Evolutionary conservation across 2,797 vertebrate genomes (phyloP).

Genomic region (Sebastes iracundus): DNA sequence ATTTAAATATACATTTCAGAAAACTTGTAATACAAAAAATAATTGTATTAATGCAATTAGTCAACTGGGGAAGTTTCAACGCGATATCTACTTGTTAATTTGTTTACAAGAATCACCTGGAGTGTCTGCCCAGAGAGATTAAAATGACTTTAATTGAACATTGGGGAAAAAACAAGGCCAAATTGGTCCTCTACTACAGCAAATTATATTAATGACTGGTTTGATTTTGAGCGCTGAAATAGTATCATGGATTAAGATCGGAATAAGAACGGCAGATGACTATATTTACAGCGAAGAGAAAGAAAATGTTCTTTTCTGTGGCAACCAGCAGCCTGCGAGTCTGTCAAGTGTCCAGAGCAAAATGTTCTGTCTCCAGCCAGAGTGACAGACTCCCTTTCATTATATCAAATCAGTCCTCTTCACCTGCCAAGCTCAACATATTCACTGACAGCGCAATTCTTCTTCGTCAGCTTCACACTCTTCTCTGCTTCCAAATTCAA

Average conservation of each 20-base stretch:
- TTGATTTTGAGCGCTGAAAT: conserved; percentile 13
- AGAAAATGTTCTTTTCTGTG: conserved; percentile 21
- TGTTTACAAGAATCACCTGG: too few species aligned
- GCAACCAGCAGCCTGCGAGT: conserved; percentile 14
- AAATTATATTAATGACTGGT: conserved; percentile 1
- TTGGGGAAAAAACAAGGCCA: not conserved
- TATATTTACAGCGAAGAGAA: conserved; percentile 30
- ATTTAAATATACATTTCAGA: too few species aligned
- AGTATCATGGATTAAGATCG: conserved; percentile 9
- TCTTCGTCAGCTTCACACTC: conserved; percentile 36
- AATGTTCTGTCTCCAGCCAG: conserved; percentile 46
- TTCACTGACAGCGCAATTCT: conserved; percentile 56
- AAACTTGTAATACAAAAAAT: too few species aligned
- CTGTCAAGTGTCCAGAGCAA: conserved; percentile 50
- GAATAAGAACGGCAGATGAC: conserved; percentile 13
- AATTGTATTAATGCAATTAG: too few species aligned
- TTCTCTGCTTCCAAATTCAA: conserved; percentile 37
- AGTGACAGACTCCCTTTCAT: conserved; percentile 63
- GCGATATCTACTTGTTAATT: too few species aligned
- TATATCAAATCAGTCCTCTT: conserved; percentile 46
- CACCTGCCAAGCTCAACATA: conserved; percentile 64
- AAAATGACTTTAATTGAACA: not conserved
- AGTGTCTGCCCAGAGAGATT: not conserved
- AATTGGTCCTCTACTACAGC: not conserved
- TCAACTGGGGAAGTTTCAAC: too few species aligned